Base-by-base conservation (phyloP, 1,140 invertebrate genomes). In the Macrostomum lignano region DNA sequence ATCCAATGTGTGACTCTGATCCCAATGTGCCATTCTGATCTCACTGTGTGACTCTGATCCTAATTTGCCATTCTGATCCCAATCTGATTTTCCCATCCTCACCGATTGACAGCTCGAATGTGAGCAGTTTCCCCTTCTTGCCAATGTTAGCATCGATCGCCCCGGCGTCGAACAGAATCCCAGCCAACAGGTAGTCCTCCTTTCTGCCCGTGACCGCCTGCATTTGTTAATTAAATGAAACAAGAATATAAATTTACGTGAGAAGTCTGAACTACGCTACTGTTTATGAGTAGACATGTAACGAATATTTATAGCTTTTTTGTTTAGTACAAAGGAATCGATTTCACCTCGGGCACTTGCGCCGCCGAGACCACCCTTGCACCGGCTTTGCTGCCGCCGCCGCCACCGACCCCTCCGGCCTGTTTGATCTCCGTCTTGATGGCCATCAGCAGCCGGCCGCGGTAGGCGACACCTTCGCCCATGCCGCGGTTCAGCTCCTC, bases 401-500 rank as follows among this genome's bases (percentile, higher is more conserved):
- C 17, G 31, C 25, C 31, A n/a, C n/a, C n/a, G n/a, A n/a, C n/a
- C n/a, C n/a, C n/a, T n/a, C n/a, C n/a, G n/a, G n/a, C n/a, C 31
- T 11, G 14, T 6, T 32, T 9, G 4, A 33, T 13, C 5, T 10
- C 22, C 4, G 41, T 42, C 9, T 34, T 39, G 1, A 43, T 31
- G 9, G 34, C 36, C 15, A 43, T 28, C 2, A 42, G 55, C 7
- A 77, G 42, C 31, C 69, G 56, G 5, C 67, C 70, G 41, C 70
- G 56, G 48, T 75, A 78, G 3, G 72, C 70, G 2, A 76, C 72
- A 7, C 73, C 72, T 62, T 78, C 73, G 0, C 72, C 73, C 25
- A 77, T 58, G 20, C 73, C 74, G 4, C 66, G 64, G 44, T 77
- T 76, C 4, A 33, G 20, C 13, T 33, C 32, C 14, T 33, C 32